Conservation (phyloP, 2,888 invertebrate genomes). For the Harpalus rufipes region DNA sequence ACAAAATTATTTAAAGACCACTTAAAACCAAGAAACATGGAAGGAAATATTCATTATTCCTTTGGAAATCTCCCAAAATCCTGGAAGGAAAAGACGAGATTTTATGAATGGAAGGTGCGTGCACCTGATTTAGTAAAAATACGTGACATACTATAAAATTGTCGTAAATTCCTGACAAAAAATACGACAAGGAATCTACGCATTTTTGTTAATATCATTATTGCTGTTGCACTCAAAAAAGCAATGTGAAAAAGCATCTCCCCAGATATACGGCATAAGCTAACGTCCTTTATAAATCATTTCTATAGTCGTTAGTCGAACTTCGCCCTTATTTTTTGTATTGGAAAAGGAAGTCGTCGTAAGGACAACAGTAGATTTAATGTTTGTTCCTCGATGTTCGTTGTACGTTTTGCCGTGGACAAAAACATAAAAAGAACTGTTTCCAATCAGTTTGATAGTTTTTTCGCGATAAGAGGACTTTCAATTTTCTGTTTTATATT, state of each 20-base stretch:
- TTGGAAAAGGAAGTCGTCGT: conserved; percentile 30
- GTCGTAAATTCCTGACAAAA: too few species aligned
- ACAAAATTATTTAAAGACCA: conserved; percentile 2
- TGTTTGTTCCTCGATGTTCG: conserved; percentile 22
- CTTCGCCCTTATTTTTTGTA: conserved; percentile 47
- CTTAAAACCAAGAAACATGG: conserved; percentile 1
- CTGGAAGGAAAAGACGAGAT: neutral
- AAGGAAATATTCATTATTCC: conserved; percentile 37
- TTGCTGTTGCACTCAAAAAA: too few species aligned
- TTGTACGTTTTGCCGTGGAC: conserved; percentile 10
- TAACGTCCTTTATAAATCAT: conserved; percentile 27
- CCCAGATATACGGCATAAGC: conserved; percentile 20
- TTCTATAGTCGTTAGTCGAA: conserved; percentile 41
- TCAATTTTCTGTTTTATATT: conserved; percentile 45
- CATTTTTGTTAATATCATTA: too few species aligned
- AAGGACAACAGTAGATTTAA: conserved; percentile 44
- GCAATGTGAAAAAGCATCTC: neutral
- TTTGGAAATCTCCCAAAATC: neutral
- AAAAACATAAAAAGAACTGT: conserved; percentile 49
- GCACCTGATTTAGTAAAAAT: conserved; percentile 35
- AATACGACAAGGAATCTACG: too few species aligned
- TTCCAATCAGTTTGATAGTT: conserved; percentile 42
- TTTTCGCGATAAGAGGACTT: conserved; percentile 35
- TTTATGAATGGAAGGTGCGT: conserved; percentile 31
- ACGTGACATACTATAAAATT: conserved; percentile 5